Evolutionary conservation across 2,888 invertebrate species (phyloP).

Genomic region (Acronicta leporina): DNA sequence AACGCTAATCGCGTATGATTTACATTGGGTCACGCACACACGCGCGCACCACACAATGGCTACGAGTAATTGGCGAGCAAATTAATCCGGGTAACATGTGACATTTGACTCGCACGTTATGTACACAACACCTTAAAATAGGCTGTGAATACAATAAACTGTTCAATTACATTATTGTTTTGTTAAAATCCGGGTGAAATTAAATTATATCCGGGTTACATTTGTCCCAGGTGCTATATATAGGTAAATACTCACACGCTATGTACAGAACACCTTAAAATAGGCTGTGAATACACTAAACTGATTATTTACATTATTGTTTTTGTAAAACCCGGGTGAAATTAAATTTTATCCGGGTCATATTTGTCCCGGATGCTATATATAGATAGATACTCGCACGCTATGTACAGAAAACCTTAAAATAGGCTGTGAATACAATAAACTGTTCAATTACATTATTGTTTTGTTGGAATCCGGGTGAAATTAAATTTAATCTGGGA

Average conservation of each 20-base stretch:
- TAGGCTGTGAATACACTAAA: constrained; percentile 24
- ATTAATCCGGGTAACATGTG: constrained; percentile 80
- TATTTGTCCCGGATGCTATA: too few relatives aligned
- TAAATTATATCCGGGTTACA: too few relatives aligned
- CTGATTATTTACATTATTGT: too few relatives aligned
- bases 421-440: constrained; percentile 26
- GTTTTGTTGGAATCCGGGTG: too few relatives aligned
- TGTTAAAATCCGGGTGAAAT: too few relatives aligned
- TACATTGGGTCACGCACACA: constrained; percentile 20
- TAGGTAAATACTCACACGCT: constrained; percentile 66
- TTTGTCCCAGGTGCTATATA: too few relatives aligned
- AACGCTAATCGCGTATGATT: constrained; percentile 32
- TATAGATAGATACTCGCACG: too few relatives aligned
- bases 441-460: too few relatives aligned
- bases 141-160: constrained; percentile 17
- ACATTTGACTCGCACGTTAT: constrained; percentile 73
- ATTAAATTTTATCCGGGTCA: too few relatives aligned
- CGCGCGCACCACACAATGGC: constrained; percentile 55
- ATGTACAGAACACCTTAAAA: constrained; percentile 44
- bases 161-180: too few relatives aligned
- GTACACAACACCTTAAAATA: constrained; percentile 45
- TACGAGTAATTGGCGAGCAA: constrained; percentile 78
- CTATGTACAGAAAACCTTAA: constrained; percentile 46
- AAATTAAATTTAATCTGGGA: too few relatives aligned
- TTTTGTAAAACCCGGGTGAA: too few relatives aligned